Evolutionary conservation across 2,797 vertebrate species (phyloP), one percentile per base, ranked within the genome.

Genomic region (Sebastes itinus): DNA sequence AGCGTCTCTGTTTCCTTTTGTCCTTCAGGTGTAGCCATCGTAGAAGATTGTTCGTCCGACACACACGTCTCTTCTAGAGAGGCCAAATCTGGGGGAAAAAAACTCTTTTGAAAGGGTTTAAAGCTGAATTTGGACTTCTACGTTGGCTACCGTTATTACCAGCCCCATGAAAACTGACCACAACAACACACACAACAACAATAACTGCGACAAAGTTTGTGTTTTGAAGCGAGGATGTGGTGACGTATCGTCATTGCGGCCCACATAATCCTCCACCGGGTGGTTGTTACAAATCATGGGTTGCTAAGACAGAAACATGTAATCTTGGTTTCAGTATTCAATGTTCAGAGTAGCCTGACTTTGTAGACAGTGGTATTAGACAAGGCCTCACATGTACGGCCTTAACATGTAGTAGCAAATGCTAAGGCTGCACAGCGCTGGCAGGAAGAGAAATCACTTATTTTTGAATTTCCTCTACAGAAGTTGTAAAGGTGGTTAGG

Each of bases 361-460:
- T 89, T 82, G 90, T 94, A 94, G 91, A 90, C 90, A 77, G 91
- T 90, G 88, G 83, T 92, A 63, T 88, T 94, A 94, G 91, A 87
- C 11, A 72, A 92, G 92, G 94, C 92, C 90, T 85, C 77, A 82
- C 92, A 89, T 90, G 84, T 86, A 92, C 4, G 91, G 92, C 92
- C 90, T 91, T 84, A 74, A 91, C 80, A 87, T 90, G 87, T 94
- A 88, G 92, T 93, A 92, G 92, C 87, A 88, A 77, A 86, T 73
- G 83, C 89, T 69, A 27, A 88, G 89, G 92, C 87, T 92, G 91
- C 90, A 90, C 86, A 81, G 82, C 38, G 4, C 27, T 30, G 12
- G 18, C 25, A 65, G 60, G 54, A 68, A 63, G 61, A 18, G 33
- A 64, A 42, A 49, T 33, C 6, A 35, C 6, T 33, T 67, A 7